Conservation (phyloP, 2,797 vertebrate genomes). For the Sebastiscus tertius region DNA sequence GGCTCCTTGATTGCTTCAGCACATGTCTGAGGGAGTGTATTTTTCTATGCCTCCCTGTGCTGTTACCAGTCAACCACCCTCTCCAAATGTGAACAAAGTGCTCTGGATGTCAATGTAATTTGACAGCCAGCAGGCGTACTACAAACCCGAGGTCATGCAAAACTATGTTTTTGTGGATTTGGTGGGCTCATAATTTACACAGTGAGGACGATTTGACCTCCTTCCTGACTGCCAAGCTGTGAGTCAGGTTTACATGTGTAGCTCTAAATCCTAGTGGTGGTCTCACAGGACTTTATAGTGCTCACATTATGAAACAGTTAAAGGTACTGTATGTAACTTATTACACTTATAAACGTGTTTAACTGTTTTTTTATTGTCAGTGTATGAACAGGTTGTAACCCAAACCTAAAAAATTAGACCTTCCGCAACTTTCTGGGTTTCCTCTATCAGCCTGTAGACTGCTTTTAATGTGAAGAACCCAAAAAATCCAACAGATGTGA, state of each 20-base stretch:
- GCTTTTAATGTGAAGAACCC: too few relatives aligned
- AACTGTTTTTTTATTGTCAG: too few relatives aligned
- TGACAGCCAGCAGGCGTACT: conserved; percentile 47
- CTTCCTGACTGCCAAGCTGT: conserved; percentile 35
- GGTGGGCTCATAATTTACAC: conserved; percentile 39
- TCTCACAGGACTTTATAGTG: neutral
- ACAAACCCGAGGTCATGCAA: conserved; percentile 52
- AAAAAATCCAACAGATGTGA: too few relatives aligned
- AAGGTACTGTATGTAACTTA: neutral
- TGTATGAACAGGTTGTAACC: too few relatives aligned
- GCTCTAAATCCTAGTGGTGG: neutral
- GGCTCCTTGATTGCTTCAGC: conserved; percentile 65
- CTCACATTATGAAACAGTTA: neutral
- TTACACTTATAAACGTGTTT: too few relatives aligned
- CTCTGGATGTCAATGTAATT: conserved; percentile 45
- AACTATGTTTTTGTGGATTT: conserved; percentile 53
- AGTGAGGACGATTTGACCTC: conserved; percentile 18
- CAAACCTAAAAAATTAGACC: too few relatives aligned
- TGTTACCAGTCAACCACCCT: conserved; percentile 50
- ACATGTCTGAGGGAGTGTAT: conserved; percentile 69
- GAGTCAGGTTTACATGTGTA: conserved; percentile 25
- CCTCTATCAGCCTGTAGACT: too few relatives aligned
- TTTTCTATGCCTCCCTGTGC: conserved; percentile 54
- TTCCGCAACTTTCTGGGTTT: too few relatives aligned
- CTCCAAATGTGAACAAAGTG: conserved; percentile 57